Evolutionary conservation across 2,888 invertebrate genomes (phyloP).

Genomic region (Amphipoea oculea): DNA sequence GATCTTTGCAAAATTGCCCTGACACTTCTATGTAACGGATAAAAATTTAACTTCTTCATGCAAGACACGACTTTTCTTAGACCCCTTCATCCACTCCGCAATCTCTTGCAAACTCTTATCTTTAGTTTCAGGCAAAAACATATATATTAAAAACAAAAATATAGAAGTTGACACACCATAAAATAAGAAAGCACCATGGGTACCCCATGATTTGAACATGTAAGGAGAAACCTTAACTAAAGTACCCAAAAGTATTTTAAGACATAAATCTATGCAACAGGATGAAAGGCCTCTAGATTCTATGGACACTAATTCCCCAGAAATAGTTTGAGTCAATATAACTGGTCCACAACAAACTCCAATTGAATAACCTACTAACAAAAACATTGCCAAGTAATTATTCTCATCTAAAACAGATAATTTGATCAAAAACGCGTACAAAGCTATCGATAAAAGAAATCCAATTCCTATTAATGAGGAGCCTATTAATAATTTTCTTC

Average conservation of each 20-base stretch:
- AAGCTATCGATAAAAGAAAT: constrained; percentile 54
- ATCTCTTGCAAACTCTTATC: constrained; percentile 60
- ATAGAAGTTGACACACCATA: constrained; percentile 62
- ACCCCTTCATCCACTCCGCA: constrained; percentile 45
- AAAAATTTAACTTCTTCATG: constrained; percentile 39
- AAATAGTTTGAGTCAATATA: constrained; percentile 68
- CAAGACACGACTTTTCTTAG: not conserved
- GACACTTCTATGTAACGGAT: not conserved
- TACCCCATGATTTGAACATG: constrained; percentile 58
- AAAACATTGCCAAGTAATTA: constrained; percentile 44
- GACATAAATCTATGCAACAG: constrained; percentile 61
- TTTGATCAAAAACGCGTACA: constrained; percentile 46
- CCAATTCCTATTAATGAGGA: constrained; percentile 38
- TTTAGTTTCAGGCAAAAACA: constrained; percentile 73
- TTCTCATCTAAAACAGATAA: constrained; percentile 40
- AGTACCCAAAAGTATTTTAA: constrained; percentile 60
- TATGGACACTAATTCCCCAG: constrained; percentile 69
- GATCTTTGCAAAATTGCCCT: too few relatives aligned
- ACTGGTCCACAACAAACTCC: constrained; percentile 74
- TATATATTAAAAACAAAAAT: constrained; percentile 60
- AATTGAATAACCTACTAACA: constrained; percentile 48
- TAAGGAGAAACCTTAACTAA: constrained; percentile 69
- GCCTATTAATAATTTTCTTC: constrained; percentile 45
- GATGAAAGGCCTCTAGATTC: constrained; percentile 56
- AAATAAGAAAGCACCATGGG: constrained; percentile 70